Base-by-base conservation (phyloP, 92 coral and sea anemone species). In the Epizoanthus fatuus region DNA sequence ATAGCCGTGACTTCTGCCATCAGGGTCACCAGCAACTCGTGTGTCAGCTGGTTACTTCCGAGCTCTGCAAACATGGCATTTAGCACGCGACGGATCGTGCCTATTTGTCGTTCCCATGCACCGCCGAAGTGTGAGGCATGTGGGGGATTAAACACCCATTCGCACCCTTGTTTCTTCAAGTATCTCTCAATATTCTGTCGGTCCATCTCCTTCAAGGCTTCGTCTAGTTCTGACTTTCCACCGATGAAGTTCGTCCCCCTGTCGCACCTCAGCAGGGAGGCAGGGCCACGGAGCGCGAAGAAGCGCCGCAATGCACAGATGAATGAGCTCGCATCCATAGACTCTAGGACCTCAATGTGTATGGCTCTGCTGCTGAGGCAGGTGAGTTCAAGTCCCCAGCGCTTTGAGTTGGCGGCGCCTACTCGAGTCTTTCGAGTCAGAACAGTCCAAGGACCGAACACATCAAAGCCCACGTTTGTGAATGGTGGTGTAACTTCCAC, bases 241-340 rank as follows among this genome's bases (percentile, higher is more conserved):
- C 92, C 92, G 14, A 83, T 16, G 62, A 87, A 87, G 56, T 87
- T 87, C 3, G 91, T 87, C 11, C 87, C 87, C 5, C 81, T n/a
- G 81, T 87, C 82, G 72, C 87, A 87, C 51, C 91, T 71, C 12
- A 80, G 84, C 19, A 45, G n/a, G 22, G 91, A 13, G 11, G 63
- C 72, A 1, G 80, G 80, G 7, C 91, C 74, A 56, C 90, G 90
- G 7, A 87, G 12, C 5, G 90, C 86, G 71, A 80, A 79, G 67
- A 87, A 87, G 17, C 86, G 39, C 5, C 86, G n/a, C 20, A 74
- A 64, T 1, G 84, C 74, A 25, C 86, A 81, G 76, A 81, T 84
- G 72, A 74, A 84, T 17, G 84, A 19, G 45, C 84, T 79, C 10
- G 77, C 77, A 69, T 81, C 86, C 87, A 83, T 83, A 22, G 80